phyloP scores from a whole-genome alignment of 2,113 vertebrate species.

The Tringa solitaria region DNA sequence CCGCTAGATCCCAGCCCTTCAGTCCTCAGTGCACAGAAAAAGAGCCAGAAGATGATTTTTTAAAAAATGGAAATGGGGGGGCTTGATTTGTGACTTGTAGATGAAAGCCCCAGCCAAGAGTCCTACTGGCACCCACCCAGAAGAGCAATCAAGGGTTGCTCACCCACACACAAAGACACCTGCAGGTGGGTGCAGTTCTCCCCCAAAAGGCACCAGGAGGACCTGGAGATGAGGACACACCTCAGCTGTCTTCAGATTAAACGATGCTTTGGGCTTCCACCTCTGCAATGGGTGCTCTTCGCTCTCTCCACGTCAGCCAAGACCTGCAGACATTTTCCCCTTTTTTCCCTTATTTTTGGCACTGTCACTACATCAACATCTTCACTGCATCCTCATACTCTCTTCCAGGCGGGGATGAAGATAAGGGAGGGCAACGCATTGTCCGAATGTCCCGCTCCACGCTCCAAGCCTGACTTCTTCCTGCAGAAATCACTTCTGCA shows the following conservation, averaged over 20 bases:
- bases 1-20: not conserved
- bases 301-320: not conserved
- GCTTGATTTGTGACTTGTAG: not conserved
- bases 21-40: not conserved
- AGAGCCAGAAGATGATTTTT: not conserved
- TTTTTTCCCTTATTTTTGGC: not conserved
- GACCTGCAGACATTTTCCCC: not conserved
- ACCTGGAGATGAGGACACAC: not conserved
- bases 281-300: not conserved
- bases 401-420: not conserved
- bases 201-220: not conserved
- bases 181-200: not conserved
- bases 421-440: accelerated
- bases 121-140: not conserved
- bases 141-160: not conserved
- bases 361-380: not conserved
- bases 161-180: not conserved
- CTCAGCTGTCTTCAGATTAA: not conserved
- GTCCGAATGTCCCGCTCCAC: not conserved
- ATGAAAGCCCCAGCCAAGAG: not conserved
- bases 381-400: not conserved
- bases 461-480: not conserved
- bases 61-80: not conserved
- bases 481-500: not conserved
- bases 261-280: not conserved